Evolutionary conservation across 92 coral and sea anemone species (phyloP), one percentile per base, ranked within the genome.

Genomic region (Heliopora coerulea): DNA sequence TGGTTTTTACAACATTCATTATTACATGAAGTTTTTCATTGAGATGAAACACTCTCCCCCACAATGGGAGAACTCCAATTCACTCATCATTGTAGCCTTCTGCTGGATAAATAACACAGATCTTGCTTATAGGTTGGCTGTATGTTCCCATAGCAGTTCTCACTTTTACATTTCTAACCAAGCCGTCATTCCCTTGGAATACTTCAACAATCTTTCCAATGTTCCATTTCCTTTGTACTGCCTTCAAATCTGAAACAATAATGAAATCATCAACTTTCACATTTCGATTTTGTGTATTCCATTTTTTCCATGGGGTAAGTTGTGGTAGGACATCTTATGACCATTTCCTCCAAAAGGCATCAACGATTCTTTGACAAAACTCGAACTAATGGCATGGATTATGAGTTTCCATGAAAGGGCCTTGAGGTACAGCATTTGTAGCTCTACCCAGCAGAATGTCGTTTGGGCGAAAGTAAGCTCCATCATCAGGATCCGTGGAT

Each of bases 401-500:
- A 57, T 68, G 54, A 6, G 84, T 83, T 15, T 75, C 59, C 21
- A 63, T 67, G 37, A 85, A 85, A 30, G 83, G 89, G 42, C 89
- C 86, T 77, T 85, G 83, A 13, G 83, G 83, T 1, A 81, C 75
- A 4, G 37, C 46, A 49, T n/a, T 82, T 31, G 84, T 70, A 12
- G 74, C 64, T 78, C 86, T 48, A 17, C 86, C 86, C 42, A 86
- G 25, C 4, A 86, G 78, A 42, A 86, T 86, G 28, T 80, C 75
- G 41, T 86, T 86, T 13, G 79, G 82, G 35, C 86, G 72, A 1
- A 86, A 73, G 58, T 82, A 82, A 8, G 79, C n/a, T 4, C 90
- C 79, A 29, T 86, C 79, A 56, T 86, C 73, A 9, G 90, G 90
- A 30, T 86, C 78, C 21, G 68, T 49, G 13, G 86, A 86, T 0